Evolutionary conservation across 2,113 vertebrate genomes (phyloP).

Genomic region (Rafetus swinhoei): DNA sequence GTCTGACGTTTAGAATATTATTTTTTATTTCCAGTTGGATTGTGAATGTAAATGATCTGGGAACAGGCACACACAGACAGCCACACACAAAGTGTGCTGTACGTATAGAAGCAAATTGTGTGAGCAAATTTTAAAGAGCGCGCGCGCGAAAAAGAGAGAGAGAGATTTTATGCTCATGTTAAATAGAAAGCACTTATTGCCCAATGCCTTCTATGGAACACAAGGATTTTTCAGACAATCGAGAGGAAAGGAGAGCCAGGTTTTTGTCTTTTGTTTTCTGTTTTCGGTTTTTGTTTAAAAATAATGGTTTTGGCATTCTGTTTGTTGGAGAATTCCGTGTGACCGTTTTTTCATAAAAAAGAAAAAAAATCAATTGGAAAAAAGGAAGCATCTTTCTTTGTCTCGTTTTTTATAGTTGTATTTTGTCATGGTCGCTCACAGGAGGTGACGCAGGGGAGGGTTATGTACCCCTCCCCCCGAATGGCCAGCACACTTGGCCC

Average conservation of each 20-base stretch:
- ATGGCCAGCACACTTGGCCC: too few species aligned
- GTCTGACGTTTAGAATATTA: conserved; percentile 84
- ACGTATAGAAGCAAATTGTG: conserved; percentile 79
- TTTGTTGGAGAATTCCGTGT: conserved; percentile 83
- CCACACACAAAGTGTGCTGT: conserved; percentile 75
- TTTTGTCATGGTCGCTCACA: neutral
- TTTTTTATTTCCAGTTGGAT: conserved; percentile 87
- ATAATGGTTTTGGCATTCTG: conserved; percentile 77
- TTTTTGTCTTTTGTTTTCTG: conserved; percentile 71
- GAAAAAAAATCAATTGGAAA: conserved; percentile 64
- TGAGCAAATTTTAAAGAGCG: conserved; percentile 79
- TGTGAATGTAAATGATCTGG: conserved; percentile 82
- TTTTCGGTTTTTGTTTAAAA: conserved; percentile 59
- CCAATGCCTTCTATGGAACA: conserved; percentile 76
- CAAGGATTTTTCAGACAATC: conserved; percentile 89
- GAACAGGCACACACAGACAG: conserved; percentile 70
- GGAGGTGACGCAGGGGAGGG: too few species aligned
- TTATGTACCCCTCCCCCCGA: too few species aligned
- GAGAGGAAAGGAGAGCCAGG: conserved; percentile 82
- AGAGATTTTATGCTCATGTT: conserved; percentile 77
- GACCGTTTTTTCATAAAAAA: conserved; percentile 85
- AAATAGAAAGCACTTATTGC: conserved; percentile 89
- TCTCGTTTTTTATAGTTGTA: neutral
- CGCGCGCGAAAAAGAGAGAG: conserved; percentile 30
- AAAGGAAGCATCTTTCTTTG: conserved; percentile 46